Evolutionary conservation across 2,888 invertebrate genomes (phyloP), one percentile per base, ranked within the genome.

Genomic region (Onthophagus sagittarius): DNA sequence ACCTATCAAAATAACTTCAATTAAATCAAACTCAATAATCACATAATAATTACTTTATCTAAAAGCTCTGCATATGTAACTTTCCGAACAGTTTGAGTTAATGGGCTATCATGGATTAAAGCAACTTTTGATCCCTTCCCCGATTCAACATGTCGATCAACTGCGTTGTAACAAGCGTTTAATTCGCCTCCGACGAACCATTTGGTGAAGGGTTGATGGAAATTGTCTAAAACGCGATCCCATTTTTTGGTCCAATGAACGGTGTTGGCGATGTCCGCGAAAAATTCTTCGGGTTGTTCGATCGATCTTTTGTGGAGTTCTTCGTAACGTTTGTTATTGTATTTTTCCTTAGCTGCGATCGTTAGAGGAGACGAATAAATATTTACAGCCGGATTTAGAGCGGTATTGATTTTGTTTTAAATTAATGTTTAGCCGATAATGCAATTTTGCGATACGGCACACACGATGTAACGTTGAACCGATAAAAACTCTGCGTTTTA

Each of bases 111-210:
- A 83, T 97, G 93, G 69, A 97, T 94, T 23, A 98, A 86, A 0
- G 97, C 97, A 0, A 91, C 87, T 80, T 93, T 92, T 7, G 91
- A 89, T 0, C 96, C 97, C 11, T 89, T 88, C 0, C 97, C 97
- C 0, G 89, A 90, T 5, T 89, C 88, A 4, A 97, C 93, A 86
- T 98, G 97, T 0, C 97, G 89, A 85, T 98, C 98, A 7, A 98
- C 87, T 0, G 96, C 94, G 84, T 98, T 98, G 87, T 96, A 93
- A 81, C 97, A 96, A 0, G 96, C 96, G 80, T 97, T 98, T 83
- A 97, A 84, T 84, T 96, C 93, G 0, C 97, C 98, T 0, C 96
- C 97, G 0, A 91, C 90, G 88, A 93, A 96, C 97, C 97, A 97
- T 89, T 94, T 94, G 0, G 95, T 94, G 81, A 96, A 96, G 0